Percentiles rank a stretch among this genome's conserved stretches.
Conservation (phyloP, 2,797 vertebrate genomes). For the Typhlichthys subterraneus region DNA sequence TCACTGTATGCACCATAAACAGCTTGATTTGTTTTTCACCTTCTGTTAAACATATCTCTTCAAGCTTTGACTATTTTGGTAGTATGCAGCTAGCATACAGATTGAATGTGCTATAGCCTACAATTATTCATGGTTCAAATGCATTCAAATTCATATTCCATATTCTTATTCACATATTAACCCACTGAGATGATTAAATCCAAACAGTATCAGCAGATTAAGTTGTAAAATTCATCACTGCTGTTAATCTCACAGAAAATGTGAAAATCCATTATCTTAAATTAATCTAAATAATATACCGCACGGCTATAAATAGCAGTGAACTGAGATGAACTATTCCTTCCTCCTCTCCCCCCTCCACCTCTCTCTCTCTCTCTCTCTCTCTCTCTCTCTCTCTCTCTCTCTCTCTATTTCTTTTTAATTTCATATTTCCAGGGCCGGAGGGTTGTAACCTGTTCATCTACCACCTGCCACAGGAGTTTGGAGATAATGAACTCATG, state of each 20-base stretch:
- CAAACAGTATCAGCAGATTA: conserved; percentile 25
- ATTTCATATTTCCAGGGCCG: conserved; percentile 82
- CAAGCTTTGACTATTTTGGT: not conserved
- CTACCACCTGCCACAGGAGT: conserved; percentile 99
- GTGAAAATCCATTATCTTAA: conserved; percentile 36
- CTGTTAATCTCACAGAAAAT: conserved; percentile 27
- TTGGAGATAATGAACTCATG: conserved; percentile 98
- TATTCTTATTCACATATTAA: conserved; percentile 25
- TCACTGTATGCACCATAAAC: too few relatives aligned
- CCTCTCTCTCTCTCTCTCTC: not conserved
- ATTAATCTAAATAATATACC: conserved; percentile 30
- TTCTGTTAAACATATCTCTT: not conserved
- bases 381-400: not conserved
- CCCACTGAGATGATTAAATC: conserved; percentile 20
- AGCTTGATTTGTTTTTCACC: too few relatives aligned
- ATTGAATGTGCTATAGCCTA: conserved; percentile 1
- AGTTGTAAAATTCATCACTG: conserved; percentile 15
- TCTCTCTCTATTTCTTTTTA: not conserved
- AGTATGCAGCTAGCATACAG: conserved; percentile 4
- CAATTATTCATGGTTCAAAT: not conserved
- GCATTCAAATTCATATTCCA: not conserved
- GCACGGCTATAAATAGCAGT: conserved; percentile 27
- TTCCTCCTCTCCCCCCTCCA: not conserved
- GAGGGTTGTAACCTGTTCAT: conserved; percentile 99
- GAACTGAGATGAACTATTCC: conserved; percentile 3